Percentiles rank a stretch among this genome's conserved stretches.
These are phyloP conservation scores for Hoplostethus mediterraneus DNA, from an alignment of 2,797 vertebrate species.

Conservation along the genomic window DNA sequence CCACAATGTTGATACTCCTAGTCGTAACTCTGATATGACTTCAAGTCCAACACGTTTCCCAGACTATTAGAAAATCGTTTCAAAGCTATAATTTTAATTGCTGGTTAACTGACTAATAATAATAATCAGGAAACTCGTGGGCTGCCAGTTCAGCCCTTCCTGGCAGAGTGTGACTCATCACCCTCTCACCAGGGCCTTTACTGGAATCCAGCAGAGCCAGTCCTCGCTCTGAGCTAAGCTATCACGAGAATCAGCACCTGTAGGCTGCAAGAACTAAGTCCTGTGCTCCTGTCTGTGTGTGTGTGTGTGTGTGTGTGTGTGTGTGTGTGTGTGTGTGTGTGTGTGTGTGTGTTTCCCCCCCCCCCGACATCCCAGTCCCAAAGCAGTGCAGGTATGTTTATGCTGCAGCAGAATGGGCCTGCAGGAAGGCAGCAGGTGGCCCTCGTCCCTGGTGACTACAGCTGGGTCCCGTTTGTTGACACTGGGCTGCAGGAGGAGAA, in stretches of 20 bases:
- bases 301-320: neutral
- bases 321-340: neutral
- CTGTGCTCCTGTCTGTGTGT: neutral
- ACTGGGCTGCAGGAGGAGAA: constrained; percentile 47
- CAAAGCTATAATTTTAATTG: neutral
- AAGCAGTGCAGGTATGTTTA: constrained; percentile 69
- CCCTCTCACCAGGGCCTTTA: constrained; percentile 51
- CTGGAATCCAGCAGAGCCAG: constrained; percentile 57
- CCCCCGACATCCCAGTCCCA: constrained; percentile 38
- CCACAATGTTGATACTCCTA: neutral
- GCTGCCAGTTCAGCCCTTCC: constrained; percentile 54
- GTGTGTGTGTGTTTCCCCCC: constrained; percentile 14
- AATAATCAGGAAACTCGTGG: constrained; percentile 30
- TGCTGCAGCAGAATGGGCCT: constrained; percentile 61
- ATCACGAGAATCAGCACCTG: constrained; percentile 62
- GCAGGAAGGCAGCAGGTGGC: constrained; percentile 76
- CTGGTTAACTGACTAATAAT: constrained; percentile 40
- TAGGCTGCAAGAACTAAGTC: constrained; percentile 21
- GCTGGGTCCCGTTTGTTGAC: constrained; percentile 70
- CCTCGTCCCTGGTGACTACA: constrained; percentile 58
- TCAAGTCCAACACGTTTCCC: neutral
- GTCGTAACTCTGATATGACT: neutral
- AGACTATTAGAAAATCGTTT: neutral
- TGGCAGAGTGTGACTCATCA: constrained; percentile 67
- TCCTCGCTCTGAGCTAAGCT: constrained; percentile 40